These are phyloP conservation scores for Mystacides longicornis DNA, from an alignment of 2,888 invertebrate genomes.

Conservation along the genomic window DNA sequence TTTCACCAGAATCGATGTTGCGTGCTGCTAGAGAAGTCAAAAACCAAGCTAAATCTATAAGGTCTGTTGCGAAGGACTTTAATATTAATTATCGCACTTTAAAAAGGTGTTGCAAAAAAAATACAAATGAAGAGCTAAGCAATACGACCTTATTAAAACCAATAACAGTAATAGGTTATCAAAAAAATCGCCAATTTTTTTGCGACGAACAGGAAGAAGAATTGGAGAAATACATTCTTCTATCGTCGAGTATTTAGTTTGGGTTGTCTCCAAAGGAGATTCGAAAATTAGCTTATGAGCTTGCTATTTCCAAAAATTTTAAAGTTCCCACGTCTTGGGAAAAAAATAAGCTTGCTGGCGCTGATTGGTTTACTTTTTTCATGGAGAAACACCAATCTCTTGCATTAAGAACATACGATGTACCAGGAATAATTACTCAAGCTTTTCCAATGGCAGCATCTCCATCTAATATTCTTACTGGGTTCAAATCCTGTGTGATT, in stretches of 20 bases:
- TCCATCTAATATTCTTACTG: constrained; percentile 21
- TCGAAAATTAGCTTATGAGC: not conserved
- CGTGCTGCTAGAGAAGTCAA: constrained; percentile 21
- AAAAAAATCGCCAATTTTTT: not conserved
- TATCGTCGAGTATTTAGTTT: not conserved
- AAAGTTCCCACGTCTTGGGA: not conserved
- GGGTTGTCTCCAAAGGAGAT: not conserved
- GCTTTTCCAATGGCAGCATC: constrained; percentile 20
- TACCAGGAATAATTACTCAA: constrained; percentile 13
- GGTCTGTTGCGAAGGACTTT: constrained; percentile 13
- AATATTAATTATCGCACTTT: constrained; percentile 20
- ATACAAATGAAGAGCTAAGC: not conserved
- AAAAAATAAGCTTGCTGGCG: not conserved
- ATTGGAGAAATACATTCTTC: constrained; percentile 23
- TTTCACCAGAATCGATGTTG: constrained; percentile 19
- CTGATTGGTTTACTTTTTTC: not conserved
- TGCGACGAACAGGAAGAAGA: constrained; percentile 8
- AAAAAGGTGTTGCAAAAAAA: constrained; percentile 23
- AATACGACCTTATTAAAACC: not conserved
- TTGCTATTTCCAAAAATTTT: not conserved
- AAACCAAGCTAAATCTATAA: constrained; percentile 19
- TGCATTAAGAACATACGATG: constrained; percentile 4
- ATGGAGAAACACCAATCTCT: not conserved
- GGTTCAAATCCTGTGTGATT: constrained; percentile 21
- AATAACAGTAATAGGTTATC: not conserved